phyloP scores from a whole-genome alignment of 2,113 vertebrate genomes.

The Pandion haliaetus region DNA sequence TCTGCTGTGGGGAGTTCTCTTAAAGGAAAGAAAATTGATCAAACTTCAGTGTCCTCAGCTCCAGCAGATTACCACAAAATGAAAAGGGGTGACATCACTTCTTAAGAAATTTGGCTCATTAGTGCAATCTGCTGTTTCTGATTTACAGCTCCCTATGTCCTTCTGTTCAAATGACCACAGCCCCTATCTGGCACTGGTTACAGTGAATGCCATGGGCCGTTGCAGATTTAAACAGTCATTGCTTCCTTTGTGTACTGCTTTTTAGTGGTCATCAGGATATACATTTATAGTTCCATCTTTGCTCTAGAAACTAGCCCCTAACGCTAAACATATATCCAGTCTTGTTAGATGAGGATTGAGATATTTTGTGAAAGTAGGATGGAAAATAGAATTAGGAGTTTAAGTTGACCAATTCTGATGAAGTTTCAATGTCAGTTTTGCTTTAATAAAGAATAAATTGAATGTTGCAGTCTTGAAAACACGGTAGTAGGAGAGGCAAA shows the following conservation, averaged over 20 bases:
- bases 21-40: not conserved
- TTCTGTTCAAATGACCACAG: not conserved
- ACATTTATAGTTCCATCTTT: not conserved
- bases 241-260: not conserved
- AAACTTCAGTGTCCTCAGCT: not conserved
- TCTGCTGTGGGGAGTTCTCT: not conserved
- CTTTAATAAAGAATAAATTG: not conserved
- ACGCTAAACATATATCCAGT: not conserved
- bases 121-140: not conserved
- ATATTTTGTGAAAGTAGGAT: not conserved
- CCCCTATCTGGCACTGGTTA: not conserved
- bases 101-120: not conserved
- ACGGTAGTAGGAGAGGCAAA: not conserved
- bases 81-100: not conserved
- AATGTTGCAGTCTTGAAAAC: not conserved
- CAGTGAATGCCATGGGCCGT: not conserved
- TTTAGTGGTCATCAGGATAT: not conserved
- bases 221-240: not conserved
- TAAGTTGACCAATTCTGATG: not conserved
- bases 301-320: not conserved
- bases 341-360: not conserved
- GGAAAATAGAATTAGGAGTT: not conserved
- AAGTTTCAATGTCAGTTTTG: not conserved
- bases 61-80: not conserved
- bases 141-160: not conserved